Evolutionary conservation across 2,113 vertebrate species (phyloP), one percentile per base, ranked within the genome.

Genomic region (Fulica atra): DNA sequence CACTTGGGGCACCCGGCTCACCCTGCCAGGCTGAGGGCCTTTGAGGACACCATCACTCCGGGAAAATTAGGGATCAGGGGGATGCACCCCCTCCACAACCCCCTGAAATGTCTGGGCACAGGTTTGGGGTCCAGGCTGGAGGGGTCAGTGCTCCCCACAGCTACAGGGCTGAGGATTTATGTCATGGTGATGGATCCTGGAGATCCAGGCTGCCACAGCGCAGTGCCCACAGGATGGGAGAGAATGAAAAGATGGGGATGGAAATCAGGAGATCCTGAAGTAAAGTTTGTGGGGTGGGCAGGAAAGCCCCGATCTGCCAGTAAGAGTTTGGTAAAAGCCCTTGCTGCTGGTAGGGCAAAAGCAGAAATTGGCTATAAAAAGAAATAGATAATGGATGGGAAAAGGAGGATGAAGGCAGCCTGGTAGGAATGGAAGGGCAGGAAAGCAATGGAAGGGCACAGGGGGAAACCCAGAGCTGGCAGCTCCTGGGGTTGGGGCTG

Each of bases 161-260:
- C 35, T 42, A 6, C 42, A 1, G 46, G 20, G 79, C 63, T 23
- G 29, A 0, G 6, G 51, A 7, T 36, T 20, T 50, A 7, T 36
- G 16, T 57, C 65, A 16, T 3, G 2, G 57, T 1, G 7, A 28
- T 3, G 36, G 81, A 59, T 59, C 33, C 35, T 1, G 2, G 81
- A 36, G 60, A 16, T 29, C 28, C 2, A 50, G 50, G 56, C 46
- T 18, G 70, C 21, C 6, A 8, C 4, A 3, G 21, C 4, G 46
- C 9, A 1, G 66, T 5, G n/a, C 65, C 2, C 1, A 3, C 0
- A 10, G 68, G 48, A 19, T 33, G 61, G 70, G 10, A 28, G 48
- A 16, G 40, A 53, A 7, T 2, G 1, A 29, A 59, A 87, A 53
- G 33, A 11, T 3, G 33, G 50, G 70, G 36, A 64, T 9, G 50